Base-by-base conservation (phyloP, 1,140 invertebrate genomes). In the Armadillidium nasatum region DNA sequence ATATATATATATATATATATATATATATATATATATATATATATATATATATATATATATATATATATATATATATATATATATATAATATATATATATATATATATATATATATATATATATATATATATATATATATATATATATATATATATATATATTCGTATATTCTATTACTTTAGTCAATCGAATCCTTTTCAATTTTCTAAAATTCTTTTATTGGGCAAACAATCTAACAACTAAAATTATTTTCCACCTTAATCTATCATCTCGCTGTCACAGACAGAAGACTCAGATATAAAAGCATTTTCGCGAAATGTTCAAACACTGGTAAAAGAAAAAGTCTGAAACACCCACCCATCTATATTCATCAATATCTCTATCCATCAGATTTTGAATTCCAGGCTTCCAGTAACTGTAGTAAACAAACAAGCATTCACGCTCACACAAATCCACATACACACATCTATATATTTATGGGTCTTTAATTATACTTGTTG, bases 11-110 rank as follows among this genome's bases (percentile, higher is more conserved):
- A 67, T 67, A 67, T 67, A 67, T 67, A 67, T 67, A 67, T 67
- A 67, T 67, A 67, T 67, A 67, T 67, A 67, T 67, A 67, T 67
- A 67, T 67, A 67, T 67, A 67, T 67, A 67, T 67, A 67, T 67
- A 67, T 67, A 67, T 67, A 67, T 67, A 67, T 67, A 67, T 67
- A 67, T 67, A 67, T 67, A 67, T 67, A 15, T 67, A 67, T 67
- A 67, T 67, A 67, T 67, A 15, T 67, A 15, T 67, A 67, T 10
- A 67, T 67, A 15, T 67, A 67, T 15, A 67, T 67, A 67, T 67
- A 67, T 67, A 67, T 67, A 67, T 67, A 67, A 9, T 71, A 33
- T 71, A 43, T 71, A 43, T 71, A 23, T 70, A 21, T 70, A 21
- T 70, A 43, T 71, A 43, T 71, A 44, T 71, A 44, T 71, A n/a